These are phyloP conservation scores for Euura saliciscinereae DNA, from an alignment of 1,140 invertebrate species.

Conservation along the genomic window DNA sequence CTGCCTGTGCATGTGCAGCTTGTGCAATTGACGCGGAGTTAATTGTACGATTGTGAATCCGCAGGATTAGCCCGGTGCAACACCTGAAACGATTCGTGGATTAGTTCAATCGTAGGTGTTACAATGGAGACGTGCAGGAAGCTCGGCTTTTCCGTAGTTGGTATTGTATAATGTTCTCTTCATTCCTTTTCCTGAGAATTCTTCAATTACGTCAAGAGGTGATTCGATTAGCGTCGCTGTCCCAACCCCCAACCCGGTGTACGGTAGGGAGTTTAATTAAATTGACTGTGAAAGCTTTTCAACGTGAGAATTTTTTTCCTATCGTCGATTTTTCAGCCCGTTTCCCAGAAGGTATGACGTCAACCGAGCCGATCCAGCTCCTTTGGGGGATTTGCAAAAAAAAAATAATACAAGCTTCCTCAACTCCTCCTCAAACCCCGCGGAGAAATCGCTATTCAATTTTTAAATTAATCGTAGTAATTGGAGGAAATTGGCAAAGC, in stretches of 20 bases:
- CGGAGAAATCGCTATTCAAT: too few relatives aligned
- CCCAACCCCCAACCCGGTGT: not conserved
- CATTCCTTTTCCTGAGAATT: not conserved
- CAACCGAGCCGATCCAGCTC: not conserved
- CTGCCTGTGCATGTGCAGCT: too few relatives aligned
- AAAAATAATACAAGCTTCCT: too few relatives aligned
- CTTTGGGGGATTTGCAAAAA: too few relatives aligned
- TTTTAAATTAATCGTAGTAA: too few relatives aligned
- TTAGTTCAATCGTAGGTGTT: too few relatives aligned
- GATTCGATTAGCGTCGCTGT: not conserved
- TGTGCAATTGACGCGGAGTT: too few relatives aligned
- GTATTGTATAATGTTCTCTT: not conserved
- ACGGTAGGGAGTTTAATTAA: not conserved
- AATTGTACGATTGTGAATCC: too few relatives aligned
- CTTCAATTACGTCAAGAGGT: not conserved
- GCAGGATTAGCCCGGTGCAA: too few relatives aligned
- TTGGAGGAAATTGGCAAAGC: too few relatives aligned
- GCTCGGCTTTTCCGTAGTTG: not conserved
- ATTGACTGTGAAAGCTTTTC: slow-evolving; percentile 3
- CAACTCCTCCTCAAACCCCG: too few relatives aligned
- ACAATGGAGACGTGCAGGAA: not conserved
- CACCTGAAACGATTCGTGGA: too few relatives aligned
- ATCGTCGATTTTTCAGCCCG: not conserved
- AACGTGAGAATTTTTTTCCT: not conserved
- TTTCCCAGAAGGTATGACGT: not conserved